These are phyloP conservation scores for Allacma fusca DNA, from an alignment of 2,888 invertebrate species.

Conservation along the genomic window DNA sequence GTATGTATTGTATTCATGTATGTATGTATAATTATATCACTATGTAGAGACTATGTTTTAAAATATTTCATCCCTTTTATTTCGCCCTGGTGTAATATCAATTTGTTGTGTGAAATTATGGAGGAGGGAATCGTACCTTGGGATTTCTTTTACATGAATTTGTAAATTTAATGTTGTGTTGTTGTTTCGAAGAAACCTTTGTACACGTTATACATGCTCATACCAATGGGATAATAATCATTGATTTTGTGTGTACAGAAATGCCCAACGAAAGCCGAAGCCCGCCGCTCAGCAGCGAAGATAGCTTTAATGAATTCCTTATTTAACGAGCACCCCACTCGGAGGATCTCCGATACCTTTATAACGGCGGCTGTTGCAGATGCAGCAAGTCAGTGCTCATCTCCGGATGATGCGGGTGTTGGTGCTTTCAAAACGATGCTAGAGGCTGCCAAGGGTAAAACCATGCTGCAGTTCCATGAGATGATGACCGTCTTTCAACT, in stretches of 20 bases:
- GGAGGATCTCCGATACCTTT: conserved; percentile 91
- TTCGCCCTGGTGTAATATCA: too few species aligned
- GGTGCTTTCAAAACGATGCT: conserved; percentile 74
- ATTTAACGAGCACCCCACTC: conserved; percentile 93
- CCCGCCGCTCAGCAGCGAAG: conserved; percentile 91
- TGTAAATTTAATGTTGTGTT: too few species aligned
- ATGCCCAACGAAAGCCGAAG: conserved; percentile 94
- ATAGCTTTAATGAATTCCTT: conserved; percentile 97
- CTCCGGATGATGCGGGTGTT: conserved; percentile 67
- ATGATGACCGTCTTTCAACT: conserved; percentile 97
- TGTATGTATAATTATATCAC: too few species aligned
- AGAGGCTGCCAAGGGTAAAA: conserved; percentile 74
- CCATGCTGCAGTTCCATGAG: conserved; percentile 96
- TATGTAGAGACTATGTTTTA: too few species aligned
- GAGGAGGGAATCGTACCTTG: too few species aligned
- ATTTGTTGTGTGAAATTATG: too few species aligned
- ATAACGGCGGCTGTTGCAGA: conserved; percentile 92
- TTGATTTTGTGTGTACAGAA: conserved; percentile 70
- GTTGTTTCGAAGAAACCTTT: too few species aligned
- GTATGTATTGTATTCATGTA: too few species aligned
- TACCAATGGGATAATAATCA: too few species aligned
- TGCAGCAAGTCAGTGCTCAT: conserved; percentile 72
- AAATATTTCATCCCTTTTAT: too few species aligned
- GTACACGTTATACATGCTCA: too few species aligned
- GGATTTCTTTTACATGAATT: too few species aligned